These are phyloP conservation scores for Lasioglossum figueresi DNA, from an alignment of 2,888 invertebrate species.

Conservation along the genomic window DNA sequence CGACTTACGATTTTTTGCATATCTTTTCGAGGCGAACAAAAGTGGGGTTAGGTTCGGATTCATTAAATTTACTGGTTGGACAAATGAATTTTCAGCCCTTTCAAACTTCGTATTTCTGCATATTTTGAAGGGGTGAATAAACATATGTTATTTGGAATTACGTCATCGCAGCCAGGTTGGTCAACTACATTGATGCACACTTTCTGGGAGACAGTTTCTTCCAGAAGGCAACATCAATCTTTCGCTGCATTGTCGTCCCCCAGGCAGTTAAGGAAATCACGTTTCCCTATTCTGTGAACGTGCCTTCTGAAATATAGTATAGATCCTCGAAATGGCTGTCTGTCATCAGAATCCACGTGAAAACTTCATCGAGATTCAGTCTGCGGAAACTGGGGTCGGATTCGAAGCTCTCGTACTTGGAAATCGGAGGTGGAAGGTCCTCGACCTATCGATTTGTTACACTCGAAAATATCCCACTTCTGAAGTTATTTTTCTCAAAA, in stretches of 20 bases:
- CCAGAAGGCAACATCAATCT: slow-evolving; percentile 30
- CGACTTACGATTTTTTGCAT: no score
- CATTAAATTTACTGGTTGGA: no score
- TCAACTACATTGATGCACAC: slow-evolving; percentile 1
- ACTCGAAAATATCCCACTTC: not conserved
- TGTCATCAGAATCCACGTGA: slow-evolving; percentile 13
- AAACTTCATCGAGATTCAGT: slow-evolving; percentile 53
- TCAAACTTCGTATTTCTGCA: no score
- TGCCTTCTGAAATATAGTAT: not conserved
- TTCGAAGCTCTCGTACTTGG: slow-evolving; percentile 8
- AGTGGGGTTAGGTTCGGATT: no score
- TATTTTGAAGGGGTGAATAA: no score
- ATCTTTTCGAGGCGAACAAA: no score
- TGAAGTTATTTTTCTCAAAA: not conserved
- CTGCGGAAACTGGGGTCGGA: not conserved
- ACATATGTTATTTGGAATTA: no score
- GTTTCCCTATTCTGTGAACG: not conserved
- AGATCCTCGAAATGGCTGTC: slow-evolving; percentile 8
- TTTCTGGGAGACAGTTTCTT: not conserved
- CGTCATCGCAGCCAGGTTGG: not conserved
- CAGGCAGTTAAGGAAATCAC: slow-evolving; percentile 16
- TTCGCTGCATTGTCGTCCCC: slow-evolving; percentile 31
- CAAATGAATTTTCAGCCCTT: no score
- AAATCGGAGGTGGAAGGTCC: not conserved
- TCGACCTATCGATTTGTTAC: not conserved